Percentiles rank a stretch among this genome's conserved stretches.
phyloP scores from a whole-genome alignment of 2,797 vertebrate species.

The Petrocephalus sullivani region DNA sequence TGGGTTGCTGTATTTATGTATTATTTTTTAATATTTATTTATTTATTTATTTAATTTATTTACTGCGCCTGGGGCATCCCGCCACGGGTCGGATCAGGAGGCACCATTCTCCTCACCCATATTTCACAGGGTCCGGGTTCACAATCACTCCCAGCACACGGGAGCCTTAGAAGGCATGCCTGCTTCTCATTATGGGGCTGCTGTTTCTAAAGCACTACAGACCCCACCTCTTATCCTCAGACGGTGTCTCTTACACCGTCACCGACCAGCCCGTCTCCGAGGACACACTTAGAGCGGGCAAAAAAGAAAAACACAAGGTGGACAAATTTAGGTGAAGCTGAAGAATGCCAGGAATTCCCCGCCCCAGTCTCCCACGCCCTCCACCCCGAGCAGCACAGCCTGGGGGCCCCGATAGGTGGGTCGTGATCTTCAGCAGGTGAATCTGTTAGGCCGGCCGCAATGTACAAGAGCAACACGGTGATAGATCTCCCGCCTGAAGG shows the following conservation, averaged over 20 bases:
- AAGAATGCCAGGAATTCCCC: conserved; percentile 12
- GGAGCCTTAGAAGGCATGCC: background rate
- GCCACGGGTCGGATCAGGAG: background rate
- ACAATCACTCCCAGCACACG: background rate
- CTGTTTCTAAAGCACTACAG: background rate
- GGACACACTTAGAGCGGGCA: background rate
- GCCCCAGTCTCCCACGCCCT: background rate
- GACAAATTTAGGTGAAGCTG: background rate
- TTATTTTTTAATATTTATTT: too few relatives aligned
- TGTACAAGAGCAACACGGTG: background rate
- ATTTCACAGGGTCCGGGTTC: background rate
- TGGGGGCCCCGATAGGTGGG: background rate
- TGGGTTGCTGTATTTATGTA: background rate
- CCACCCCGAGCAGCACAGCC: background rate
- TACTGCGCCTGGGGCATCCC: background rate
- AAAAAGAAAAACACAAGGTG: background rate
- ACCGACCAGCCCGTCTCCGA: background rate
- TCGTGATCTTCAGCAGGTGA: background rate
- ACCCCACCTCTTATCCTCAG: background rate
- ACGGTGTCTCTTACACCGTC: background rate
- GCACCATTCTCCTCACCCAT: background rate
- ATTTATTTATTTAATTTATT: too few relatives aligned
- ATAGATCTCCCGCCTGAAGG: background rate
- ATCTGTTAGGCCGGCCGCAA: background rate
- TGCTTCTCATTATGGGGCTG: background rate